Conservation (phyloP, 2,113 vertebrate species). For the Tetrao urogallus region DNA sequence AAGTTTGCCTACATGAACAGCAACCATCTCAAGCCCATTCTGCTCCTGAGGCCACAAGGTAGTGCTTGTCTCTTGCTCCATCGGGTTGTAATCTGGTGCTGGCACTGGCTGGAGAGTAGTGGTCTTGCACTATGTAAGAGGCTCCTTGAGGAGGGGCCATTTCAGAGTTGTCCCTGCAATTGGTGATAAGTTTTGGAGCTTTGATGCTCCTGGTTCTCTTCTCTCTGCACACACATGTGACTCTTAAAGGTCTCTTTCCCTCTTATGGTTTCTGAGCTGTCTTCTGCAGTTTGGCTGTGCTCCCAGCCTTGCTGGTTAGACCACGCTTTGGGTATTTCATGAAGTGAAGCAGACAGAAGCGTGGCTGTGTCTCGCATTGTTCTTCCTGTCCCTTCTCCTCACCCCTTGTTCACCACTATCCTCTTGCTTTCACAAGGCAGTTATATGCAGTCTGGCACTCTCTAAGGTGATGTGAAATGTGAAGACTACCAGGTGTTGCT, state of each 20-base stretch:
- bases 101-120: neutral
- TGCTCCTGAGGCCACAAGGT: slow-evolving; percentile 89
- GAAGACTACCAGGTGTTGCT: neutral
- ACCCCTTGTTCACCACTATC: fast-evolving
- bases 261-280: neutral
- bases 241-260: neutral
- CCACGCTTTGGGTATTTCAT: neutral
- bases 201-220: neutral
- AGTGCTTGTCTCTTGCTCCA: neutral
- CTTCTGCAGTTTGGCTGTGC: neutral
- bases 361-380: neutral
- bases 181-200: neutral
- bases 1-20: slow-evolving; percentile 89
- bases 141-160: neutral
- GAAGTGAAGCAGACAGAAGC: neutral
- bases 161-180: fast-evolving
- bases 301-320: neutral
- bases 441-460: neutral
- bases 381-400: neutral
- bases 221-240: neutral
- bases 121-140: fast-evolving
- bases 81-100: neutral
- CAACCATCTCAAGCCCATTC: slow-evolving; percentile 88
- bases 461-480: fast-evolving
- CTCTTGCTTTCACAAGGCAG: neutral